Conservation (phyloP, 1,140 invertebrate genomes). For the Rhagoletis zephyria region DNA sequence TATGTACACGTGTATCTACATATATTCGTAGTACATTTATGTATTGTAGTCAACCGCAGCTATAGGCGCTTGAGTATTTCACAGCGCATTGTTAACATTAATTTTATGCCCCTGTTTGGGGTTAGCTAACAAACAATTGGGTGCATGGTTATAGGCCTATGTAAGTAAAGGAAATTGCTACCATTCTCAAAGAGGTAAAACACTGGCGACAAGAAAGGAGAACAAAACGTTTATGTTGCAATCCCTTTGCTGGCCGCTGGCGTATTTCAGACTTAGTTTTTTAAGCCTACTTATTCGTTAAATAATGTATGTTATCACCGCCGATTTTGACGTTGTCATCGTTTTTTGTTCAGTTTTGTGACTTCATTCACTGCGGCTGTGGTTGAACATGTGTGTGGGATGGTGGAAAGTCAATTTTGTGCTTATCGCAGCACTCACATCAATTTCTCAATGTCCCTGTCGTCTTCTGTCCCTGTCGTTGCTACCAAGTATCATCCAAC, state of each 20-base stretch:
- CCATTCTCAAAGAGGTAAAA: slow-evolving; percentile 2
- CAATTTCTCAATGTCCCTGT: slow-evolving; percentile 5
- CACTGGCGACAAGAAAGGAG: not conserved
- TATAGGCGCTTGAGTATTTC: not conserved
- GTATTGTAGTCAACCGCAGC: not conserved
- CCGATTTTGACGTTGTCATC: slow-evolving; percentile 6
- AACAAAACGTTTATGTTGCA: not conserved
- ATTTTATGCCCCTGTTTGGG: slow-evolving; percentile 12
- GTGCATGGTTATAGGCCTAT: not conserved
- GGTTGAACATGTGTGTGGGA: not conserved
- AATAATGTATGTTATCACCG: not conserved
- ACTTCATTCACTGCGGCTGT: not conserved
- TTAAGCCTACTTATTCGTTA: not conserved
- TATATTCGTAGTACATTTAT: not conserved
- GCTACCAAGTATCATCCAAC: not conserved
- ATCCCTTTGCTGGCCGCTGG: not conserved
- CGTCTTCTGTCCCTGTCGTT: not conserved
- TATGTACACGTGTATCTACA: not conserved
- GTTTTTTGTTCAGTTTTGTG: not conserved
- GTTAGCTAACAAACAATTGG: slow-evolving; percentile 27
- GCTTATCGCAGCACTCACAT: slow-evolving; percentile 32
- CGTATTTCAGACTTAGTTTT: not conserved
- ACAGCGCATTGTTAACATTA: slow-evolving; percentile 21
- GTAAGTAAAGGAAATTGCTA: no score
- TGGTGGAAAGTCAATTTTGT: slow-evolving; percentile 20